A percentile compares a stretch with the other conserved stretches of the same genome.
Conservation (phyloP, 1,140 invertebrate species). For the Cepaea nemoralis region DNA sequence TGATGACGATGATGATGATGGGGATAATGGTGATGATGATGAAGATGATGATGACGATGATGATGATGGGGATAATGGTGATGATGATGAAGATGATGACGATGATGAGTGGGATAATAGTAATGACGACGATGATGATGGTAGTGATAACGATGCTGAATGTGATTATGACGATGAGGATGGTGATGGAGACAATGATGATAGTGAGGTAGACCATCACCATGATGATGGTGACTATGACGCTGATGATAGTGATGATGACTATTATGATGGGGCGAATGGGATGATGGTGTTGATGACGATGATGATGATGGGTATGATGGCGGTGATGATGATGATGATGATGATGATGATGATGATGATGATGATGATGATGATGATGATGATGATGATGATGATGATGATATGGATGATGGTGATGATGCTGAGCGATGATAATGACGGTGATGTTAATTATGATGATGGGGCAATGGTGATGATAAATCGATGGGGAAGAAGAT, state of each 20-base stretch:
- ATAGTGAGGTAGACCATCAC: background rate
- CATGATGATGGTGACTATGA: background rate
- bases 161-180: background rate
- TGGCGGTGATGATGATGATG: background rate
- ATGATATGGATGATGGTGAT: too few relatives aligned
- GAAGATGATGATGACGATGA: constrained; percentile 22
- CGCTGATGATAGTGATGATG: constrained; percentile 6
- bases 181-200: background rate
- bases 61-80: constrained; percentile 4
- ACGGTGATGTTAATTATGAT: too few relatives aligned
- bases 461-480: too few relatives aligned
- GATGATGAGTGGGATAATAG: constrained; percentile 5
- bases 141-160: background rate
- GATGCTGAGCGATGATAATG: too few relatives aligned
- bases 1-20: constrained; percentile 21
- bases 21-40: constrained; percentile 19
- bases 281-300: constrained; percentile 39
- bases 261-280: constrained; percentile 36
- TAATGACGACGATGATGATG: constrained; percentile 2
- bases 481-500: too few relatives aligned
- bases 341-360: constrained; percentile 17
- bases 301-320: constrained; percentile 17
- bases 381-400: constrained; percentile 11
- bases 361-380: background rate
- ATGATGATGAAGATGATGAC: constrained; percentile 27